Evolutionary conservation across 2,888 invertebrate species (phyloP), one percentile per base, ranked within the genome.

Genomic region (Napeogenes sylphis): DNA sequence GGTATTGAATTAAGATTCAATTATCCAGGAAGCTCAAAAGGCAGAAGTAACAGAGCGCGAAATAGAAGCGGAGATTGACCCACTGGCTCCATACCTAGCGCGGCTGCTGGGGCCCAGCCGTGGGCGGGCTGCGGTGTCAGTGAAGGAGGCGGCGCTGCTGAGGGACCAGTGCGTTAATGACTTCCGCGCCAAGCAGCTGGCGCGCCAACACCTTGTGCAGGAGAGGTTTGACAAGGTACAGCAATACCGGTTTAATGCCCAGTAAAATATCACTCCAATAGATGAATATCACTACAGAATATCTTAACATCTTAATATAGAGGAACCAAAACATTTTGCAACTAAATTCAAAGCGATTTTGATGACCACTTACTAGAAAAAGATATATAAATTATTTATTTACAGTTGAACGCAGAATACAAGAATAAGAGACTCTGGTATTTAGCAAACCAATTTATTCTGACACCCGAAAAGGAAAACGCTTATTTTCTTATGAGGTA

Each of bases 161-260:
- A 84, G 90, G 45, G 86, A 92, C 4, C 88, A 91, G 64, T 95
- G 95, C 66, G 82, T 96, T 53, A 89, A 88, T 59, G 95, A 95
- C 75, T 93, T 94, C 70, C 94, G 93, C 73, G 82, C 92, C 0
- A 88, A 92, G 45, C 91, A 94, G 66, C 82, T 94, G 4, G 87
- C 90, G 0, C 84, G 95, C 51, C 93, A 95, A 14, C 93, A 92
- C 67, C 80, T 92, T 45, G 92, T 96, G 33, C 94, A 95, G 70
- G 86, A 87, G 33, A 89, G 93, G 68, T 94, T 94, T 75, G 94
- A 95, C 70, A 87, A 90, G 85, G 94, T 94, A 76, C 42, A 8
- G 12, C 8, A 10, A 42, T 10, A 42, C 42, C 3, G 4, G 8
- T 8, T 38, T 38, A 38, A 0, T 38, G 3, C 2, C 38, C 8